Percentiles rank a stretch among this genome's conserved stretches.
Conservation (phyloP, 1,140 invertebrate species). For the Lepidurus couesii region DNA sequence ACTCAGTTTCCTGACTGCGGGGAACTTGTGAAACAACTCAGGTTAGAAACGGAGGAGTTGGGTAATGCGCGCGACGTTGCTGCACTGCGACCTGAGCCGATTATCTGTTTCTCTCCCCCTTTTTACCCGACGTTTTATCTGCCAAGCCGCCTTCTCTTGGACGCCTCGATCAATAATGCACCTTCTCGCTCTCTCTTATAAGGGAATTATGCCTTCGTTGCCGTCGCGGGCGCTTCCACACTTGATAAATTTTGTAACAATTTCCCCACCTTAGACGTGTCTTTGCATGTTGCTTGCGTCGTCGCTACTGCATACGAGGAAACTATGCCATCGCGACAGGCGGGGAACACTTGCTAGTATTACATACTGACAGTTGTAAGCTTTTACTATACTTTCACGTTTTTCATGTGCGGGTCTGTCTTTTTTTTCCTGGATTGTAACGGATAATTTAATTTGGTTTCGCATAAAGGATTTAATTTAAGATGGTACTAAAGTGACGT, state of each 20-base stretch:
- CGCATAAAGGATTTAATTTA: background rate
- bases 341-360: too few species aligned
- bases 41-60: background rate
- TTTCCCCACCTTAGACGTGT: background rate
- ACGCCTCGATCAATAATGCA: conserved; percentile 18
- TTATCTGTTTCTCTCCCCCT: background rate
- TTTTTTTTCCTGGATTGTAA: too few species aligned
- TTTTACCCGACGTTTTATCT: background rate
- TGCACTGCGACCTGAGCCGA: conserved; percentile 16
- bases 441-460: background rate
- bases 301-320: too few species aligned
- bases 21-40: background rate
- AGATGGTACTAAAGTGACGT: background rate
- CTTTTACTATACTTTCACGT: too few species aligned
- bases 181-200: background rate
- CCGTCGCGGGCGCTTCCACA: conserved; percentile 1
- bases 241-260: background rate
- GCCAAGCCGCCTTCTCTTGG: background rate
- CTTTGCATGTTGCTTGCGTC: background rate
- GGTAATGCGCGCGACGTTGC: conserved; percentile 4
- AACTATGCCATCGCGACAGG: too few species aligned
- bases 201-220: background rate
- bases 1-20: background rate
- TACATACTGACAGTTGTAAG: too few species aligned
- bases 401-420: too few species aligned